phyloP scores from a whole-genome alignment of 37 sponge, comb jelly and placozoan genomes.

The Dysidea cf. avara region DNA sequence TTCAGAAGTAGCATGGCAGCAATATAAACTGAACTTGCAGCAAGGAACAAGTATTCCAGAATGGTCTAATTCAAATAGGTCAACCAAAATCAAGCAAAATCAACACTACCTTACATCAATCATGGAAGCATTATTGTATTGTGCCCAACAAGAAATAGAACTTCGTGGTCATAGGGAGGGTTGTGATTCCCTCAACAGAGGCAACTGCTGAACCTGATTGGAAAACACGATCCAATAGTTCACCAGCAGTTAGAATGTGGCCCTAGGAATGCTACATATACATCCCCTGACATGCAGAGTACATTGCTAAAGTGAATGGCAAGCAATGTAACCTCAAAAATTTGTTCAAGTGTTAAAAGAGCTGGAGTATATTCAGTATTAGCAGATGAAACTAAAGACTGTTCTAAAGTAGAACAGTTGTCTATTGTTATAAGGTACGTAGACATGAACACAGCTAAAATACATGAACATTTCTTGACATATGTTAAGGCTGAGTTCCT shows the following conservation, averaged over 20 bases:
- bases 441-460: too few species aligned
- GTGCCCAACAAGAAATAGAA: too few species aligned
- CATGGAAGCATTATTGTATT: too few species aligned
- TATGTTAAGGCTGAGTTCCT: too few species aligned
- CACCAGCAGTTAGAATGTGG: constrained; percentile 12
- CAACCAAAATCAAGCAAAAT: too few species aligned
- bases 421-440: too few species aligned
- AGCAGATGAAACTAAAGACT: too few species aligned
- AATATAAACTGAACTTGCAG: too few species aligned
- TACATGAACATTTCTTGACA: too few species aligned
- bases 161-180: background rate
- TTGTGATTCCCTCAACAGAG: constrained; percentile 24
- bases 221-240: constrained; percentile 49
- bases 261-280: constrained; percentile 31
- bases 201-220: constrained; percentile 37
- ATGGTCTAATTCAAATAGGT: background rate
- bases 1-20: too few species aligned
- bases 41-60: background rate
- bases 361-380: constrained; percentile 14
- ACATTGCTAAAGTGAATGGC: constrained; percentile 26
- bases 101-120: too few species aligned
- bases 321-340: constrained; percentile 2
- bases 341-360: background rate
- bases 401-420: constrained; percentile 16
- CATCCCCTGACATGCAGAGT: constrained; percentile 28